A percentile compares a stretch with the other conserved stretches of the same genome.
Conservation (phyloP, 1,140 invertebrate genomes). For the Lysiphlebus fabarum region DNA sequence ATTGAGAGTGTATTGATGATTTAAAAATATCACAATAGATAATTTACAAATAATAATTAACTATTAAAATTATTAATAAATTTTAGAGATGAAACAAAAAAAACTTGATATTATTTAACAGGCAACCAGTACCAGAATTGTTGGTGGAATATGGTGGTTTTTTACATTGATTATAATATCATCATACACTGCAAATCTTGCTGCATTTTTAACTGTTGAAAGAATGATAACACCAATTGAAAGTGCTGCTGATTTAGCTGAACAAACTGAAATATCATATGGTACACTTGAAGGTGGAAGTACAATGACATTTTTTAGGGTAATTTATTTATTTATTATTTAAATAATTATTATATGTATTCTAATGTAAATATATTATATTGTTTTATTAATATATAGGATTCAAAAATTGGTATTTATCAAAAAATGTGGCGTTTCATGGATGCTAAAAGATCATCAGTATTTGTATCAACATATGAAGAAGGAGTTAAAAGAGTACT, state of each 20-base stretch:
- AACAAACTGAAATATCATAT: constrained; percentile 91
- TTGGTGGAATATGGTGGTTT: constrained; percentile 98
- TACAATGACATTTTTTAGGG: constrained; percentile 96
- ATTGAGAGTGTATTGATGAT: too few relatives aligned
- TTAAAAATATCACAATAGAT: too few relatives aligned
- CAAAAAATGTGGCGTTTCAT: constrained; percentile 97
- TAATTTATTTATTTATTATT: constrained; percentile 50
- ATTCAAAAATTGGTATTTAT: constrained; percentile 93
- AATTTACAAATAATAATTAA: background rate
- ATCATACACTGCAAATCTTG: constrained; percentile 95
- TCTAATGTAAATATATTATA: too few relatives aligned
- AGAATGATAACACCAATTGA: constrained; percentile 96
- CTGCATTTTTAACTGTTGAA: constrained; percentile 95
- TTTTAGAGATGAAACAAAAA: background rate
- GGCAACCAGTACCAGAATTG: constrained; percentile 90
- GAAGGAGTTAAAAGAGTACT: constrained; percentile 83
- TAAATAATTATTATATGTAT: too few relatives aligned
- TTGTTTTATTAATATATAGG: constrained; percentile 57
- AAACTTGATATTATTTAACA: constrained; percentile 49
- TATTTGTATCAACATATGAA: constrained; percentile 85
- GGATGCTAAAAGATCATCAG: constrained; percentile 76
- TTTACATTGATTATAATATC: constrained; percentile 98
- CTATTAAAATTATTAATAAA: background rate
- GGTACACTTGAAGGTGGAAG: constrained; percentile 89
- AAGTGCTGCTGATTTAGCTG: constrained; percentile 89